Conservation (phyloP, 2,113 vertebrate genomes). For the Philantomba maxwellii region DNA sequence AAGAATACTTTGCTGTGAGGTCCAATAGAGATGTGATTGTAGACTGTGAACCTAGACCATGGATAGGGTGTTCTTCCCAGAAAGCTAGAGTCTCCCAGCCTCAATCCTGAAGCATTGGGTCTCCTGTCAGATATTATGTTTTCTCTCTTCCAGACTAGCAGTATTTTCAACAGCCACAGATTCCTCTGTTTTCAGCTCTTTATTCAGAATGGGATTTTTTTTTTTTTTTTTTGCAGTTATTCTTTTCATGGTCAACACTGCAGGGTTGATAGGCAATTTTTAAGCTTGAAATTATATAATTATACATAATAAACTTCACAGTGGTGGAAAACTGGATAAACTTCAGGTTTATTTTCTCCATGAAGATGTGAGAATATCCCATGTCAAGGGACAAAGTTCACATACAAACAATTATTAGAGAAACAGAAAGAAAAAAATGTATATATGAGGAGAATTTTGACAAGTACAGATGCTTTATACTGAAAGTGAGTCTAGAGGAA, state of each 20-base stretch:
- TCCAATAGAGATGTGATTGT: accelerated
- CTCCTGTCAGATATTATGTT: background rate
- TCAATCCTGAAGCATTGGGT: background rate
- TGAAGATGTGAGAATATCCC: background rate
- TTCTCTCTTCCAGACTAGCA: background rate
- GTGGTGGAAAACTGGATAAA: background rate
- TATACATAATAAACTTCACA: background rate
- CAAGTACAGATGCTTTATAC: background rate
- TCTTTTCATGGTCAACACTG: background rate
- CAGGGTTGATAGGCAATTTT: background rate
- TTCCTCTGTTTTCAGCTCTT: background rate
- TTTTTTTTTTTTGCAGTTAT: background rate
- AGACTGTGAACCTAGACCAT: background rate
- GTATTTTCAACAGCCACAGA: background rate
- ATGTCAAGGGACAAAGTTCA: background rate
- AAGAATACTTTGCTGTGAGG: background rate
- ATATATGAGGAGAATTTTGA: background rate
- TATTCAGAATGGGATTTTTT: background rate
- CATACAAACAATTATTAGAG: background rate
- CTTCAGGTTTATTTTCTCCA: background rate
- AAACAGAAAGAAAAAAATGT: background rate
- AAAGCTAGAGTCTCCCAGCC: background rate
- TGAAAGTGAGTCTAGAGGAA: background rate
- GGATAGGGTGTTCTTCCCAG: background rate
- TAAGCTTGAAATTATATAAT: background rate